Conservation (phyloP, 2,797 vertebrate genomes). For the Rhinophrynus dorsalis region DNA sequence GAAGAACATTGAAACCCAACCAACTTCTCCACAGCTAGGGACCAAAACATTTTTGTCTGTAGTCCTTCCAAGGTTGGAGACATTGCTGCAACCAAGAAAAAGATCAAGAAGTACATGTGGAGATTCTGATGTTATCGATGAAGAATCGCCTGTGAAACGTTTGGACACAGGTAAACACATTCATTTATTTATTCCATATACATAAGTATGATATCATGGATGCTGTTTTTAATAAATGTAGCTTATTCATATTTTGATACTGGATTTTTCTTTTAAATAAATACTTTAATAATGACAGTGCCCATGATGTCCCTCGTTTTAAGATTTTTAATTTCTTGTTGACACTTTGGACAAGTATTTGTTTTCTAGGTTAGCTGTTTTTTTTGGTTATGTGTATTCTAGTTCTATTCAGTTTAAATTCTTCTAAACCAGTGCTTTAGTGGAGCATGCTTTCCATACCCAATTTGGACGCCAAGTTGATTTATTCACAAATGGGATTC, state of each 20-base stretch:
- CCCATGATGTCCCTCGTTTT: neutral
- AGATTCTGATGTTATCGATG: conserved; percentile 79
- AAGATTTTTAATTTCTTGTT: neutral
- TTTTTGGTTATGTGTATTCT: too few relatives aligned
- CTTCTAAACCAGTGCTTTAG: too few relatives aligned
- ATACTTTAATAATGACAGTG: neutral
- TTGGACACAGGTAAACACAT: conserved; percentile 81
- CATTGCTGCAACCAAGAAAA: conserved; percentile 93
- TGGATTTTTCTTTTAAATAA: too few relatives aligned
- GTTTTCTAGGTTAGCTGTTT: too few relatives aligned
- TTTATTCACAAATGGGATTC: too few relatives aligned
- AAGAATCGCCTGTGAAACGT: conserved; percentile 84
- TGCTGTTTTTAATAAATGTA: neutral
- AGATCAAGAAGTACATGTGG: conserved; percentile 84
- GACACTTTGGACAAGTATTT: too few relatives aligned
- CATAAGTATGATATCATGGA: conserved; percentile 21
- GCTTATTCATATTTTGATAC: neutral
- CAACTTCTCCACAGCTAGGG: conserved; percentile 80
- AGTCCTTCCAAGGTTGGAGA: conserved; percentile 96
- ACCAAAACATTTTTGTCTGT: conserved; percentile 97
- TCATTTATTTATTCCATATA: conserved; percentile 34
- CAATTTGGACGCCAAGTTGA: too few relatives aligned
- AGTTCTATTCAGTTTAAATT: too few relatives aligned
- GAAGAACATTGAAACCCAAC: conserved; percentile 73
- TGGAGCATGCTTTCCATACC: too few relatives aligned